Evolutionary conservation across 2,888 invertebrate species (phyloP), one percentile per base, ranked within the genome.

Genomic region (Perdita meconis): DNA sequence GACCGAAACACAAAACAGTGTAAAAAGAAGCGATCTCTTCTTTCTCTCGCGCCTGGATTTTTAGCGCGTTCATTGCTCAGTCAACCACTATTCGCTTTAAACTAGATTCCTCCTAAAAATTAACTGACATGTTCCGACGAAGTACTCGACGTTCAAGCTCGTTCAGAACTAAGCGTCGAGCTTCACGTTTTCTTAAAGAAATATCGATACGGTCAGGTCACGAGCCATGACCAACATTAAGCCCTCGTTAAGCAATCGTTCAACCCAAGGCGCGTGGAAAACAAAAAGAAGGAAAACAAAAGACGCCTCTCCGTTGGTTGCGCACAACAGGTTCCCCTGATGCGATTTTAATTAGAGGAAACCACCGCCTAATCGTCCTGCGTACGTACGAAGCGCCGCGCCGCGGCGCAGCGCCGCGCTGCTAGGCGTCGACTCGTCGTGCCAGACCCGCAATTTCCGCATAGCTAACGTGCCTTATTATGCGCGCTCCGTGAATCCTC

Each of bases 321-420:
- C 61, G 36, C 65, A 47, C 50, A 61, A 61, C 34, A 56, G 64
- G 36, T 67, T 24, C 55, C 24, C 44, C 44, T 60, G 77, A 74
- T 80, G 77, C 68, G 68, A 82, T 78, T 81, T 82, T 82, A 82
- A 82, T 82, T 70, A 72, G 74, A 60, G 72, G 47, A 44, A 53
- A 44, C 60, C 44, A 59, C n/a, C 55, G 57, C 60, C 64, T 72
- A 78, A 81, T 81, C 71, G 77, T 68, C 57, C 68, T 44, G 69
- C 80, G 78, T 81, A 51, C 59, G 40, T 26, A 47, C 34, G 67
- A 56, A 65, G 50, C 24, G n/a, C n/a, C n/a, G n/a, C n/a, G n/a
- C n/a, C n/a, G n/a, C n/a, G n/a, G n/a, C n/a, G n/a, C n/a, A n/a
- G n/a, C n/a, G n/a, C n/a, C n/a, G n/a, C n/a, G n/a, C n/a, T n/a